A percentile compares a stretch with the other conserved stretches of the same genome.
Conservation (phyloP, 1,140 invertebrate genomes). For the Papilio polytes region DNA sequence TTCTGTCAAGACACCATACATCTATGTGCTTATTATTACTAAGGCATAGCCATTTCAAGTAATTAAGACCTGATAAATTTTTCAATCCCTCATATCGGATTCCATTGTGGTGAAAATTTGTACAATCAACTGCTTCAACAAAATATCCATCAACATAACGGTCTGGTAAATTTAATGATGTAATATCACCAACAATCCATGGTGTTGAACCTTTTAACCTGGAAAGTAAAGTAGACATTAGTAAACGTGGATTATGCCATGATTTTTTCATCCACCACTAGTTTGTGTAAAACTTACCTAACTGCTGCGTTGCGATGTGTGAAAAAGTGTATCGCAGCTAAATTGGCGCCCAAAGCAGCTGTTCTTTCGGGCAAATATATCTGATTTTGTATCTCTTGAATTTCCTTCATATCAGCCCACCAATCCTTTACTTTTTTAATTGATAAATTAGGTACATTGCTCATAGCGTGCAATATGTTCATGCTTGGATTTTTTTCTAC, state of each 20-base stretch:
- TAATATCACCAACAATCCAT: slow-evolving; percentile 69
- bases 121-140: slow-evolving; percentile 78
- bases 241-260: background rate
- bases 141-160: slow-evolving; percentile 65
- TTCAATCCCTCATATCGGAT: slow-evolving; percentile 78
- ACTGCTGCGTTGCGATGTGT: slow-evolving; percentile 65
- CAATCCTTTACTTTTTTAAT: slow-evolving; percentile 62
- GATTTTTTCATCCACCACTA: too few relatives aligned
- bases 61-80: slow-evolving; percentile 66
- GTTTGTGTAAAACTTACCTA: slow-evolving; percentile 57
- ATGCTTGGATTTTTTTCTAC: slow-evolving; percentile 73
- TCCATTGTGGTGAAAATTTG: slow-evolving; percentile 70
- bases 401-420: slow-evolving; percentile 68
- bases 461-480: slow-evolving; percentile 61
- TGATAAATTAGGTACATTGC: slow-evolving; percentile 62
- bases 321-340: slow-evolving; percentile 77
- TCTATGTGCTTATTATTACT: slow-evolving; percentile 75
- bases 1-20: slow-evolving; percentile 78
- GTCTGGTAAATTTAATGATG: slow-evolving; percentile 63
- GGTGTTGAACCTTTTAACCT: slow-evolving; percentile 65
- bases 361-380: slow-evolving; percentile 66
- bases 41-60: slow-evolving; percentile 77
- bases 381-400: slow-evolving; percentile 76
- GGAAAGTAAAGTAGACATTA: slow-evolving; percentile 49
- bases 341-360: slow-evolving; percentile 66